These are phyloP conservation scores for Artibeus jamaicensis DNA, from an alignment of 2,797 vertebrate genomes.

Conservation along the genomic window DNA sequence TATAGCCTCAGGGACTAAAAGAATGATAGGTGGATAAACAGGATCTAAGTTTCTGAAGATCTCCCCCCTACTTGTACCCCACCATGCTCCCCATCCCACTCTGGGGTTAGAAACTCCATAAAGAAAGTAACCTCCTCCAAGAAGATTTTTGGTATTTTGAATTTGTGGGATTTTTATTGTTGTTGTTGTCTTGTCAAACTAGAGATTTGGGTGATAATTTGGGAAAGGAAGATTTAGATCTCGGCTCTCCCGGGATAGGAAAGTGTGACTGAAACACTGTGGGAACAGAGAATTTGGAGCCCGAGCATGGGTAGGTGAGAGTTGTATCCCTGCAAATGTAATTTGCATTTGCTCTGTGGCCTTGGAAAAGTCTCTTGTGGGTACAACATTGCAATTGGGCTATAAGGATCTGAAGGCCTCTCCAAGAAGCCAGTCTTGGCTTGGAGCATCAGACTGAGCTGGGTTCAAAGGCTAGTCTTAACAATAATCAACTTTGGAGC, in stretches of 20 bases:
- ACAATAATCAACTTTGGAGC: background rate
- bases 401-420: background rate
- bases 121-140: background rate
- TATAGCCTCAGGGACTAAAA: constrained; percentile 19
- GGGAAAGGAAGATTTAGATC: background rate
- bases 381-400: background rate
- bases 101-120: background rate
- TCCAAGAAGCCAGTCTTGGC: background rate
- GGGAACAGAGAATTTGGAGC: background rate
- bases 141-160: background rate
- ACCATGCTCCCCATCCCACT: background rate
- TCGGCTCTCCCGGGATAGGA: background rate
- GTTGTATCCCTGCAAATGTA: background rate
- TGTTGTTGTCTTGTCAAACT: background rate
- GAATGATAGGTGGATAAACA: constrained; percentile 53
- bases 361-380: background rate
- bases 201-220: background rate
- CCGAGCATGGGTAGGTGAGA: background rate
- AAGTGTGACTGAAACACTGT: background rate
- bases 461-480: background rate
- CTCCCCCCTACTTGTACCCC: background rate
- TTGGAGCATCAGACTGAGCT: background rate
- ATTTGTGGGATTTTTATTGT: background rate
- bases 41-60: constrained; percentile 46
- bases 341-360: background rate